Base-by-base conservation (phyloP, 2,797 vertebrate species). In the Lateolabrax maculatus region DNA sequence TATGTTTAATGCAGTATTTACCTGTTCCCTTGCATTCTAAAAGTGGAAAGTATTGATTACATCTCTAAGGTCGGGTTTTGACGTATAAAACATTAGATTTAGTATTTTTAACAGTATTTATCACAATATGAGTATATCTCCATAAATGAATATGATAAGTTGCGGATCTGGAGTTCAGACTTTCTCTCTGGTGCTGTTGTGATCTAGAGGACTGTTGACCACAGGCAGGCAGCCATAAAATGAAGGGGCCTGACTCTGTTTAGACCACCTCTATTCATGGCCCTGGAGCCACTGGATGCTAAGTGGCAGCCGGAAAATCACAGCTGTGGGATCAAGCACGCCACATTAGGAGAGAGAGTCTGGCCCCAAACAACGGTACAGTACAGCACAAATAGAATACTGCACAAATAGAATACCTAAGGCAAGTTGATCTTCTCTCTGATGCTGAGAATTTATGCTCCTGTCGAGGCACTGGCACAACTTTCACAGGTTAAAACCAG, bases 271-370 rank as follows among this genome's bases (percentile, higher is more conserved):
- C 89, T 88, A 91, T 94, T 94, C 91, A 93, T 75, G 77, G 82
- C 74, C 84, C 76, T 21, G 53, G 80, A 88, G 80, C 81, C 81
- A 78, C 71, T 85, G 86, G 86, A 86, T 84, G 84, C 75, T 93
- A 94, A 95, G 91, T 94, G 93, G 93, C 94, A 95, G 89, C 92
- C 85, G 90, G 89, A 95, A 95, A 95, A 94, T 95, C 90, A 89
- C 90, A 92, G 90, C 92, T 92, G 91, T 81, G 90, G 88, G 92
- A 93, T 92, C 87, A 90, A 90, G 90, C 90, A 91, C 7, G 75
- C 75, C 85, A 83, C 82, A 90, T 93, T 90, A 93, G 63, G 75
- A 75, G 61, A 81, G 81, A 86, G 81, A 84, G 58, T 69, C 71
- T 6, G 16, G 64, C 55, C 75, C 52, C 70, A 75, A 83, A 74